Evolutionary conservation across 2,797 vertebrate genomes (phyloP).

Genomic region (Gymnopithys bicolor): DNA sequence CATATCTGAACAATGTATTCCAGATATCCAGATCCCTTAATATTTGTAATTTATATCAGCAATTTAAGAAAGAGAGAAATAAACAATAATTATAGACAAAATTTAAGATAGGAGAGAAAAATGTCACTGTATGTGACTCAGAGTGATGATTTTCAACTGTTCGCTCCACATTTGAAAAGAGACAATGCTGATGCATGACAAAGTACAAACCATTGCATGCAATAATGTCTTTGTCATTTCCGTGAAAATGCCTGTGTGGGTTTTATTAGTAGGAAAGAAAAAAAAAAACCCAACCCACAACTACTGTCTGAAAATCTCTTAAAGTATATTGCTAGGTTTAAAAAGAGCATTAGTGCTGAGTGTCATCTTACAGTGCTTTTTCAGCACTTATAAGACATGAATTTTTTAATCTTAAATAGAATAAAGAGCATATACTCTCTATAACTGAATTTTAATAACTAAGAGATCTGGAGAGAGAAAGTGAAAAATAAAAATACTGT

Average conservation of each 20-base stretch:
- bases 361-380: not conserved
- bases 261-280: not conserved
- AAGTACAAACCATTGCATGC: slow-evolving; percentile 52
- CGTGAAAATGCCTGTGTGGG: slow-evolving; percentile 51
- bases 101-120: slow-evolving; percentile 50
- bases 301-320: not conserved
- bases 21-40: not conserved
- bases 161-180: slow-evolving; percentile 58
- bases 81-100: not conserved
- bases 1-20: not conserved
- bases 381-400: not conserved
- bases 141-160: slow-evolving; percentile 65
- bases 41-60: not conserved
- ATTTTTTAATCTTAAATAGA: not conserved
- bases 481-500: not conserved
- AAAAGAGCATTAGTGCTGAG: not conserved
- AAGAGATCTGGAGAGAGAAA: not conserved
- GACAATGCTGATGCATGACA: slow-evolving; percentile 42
- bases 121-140: slow-evolving; percentile 71
- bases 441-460: not conserved
- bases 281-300: too few species aligned
- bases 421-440: not conserved
- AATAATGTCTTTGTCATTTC: slow-evolving; percentile 50
- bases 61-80: not conserved
- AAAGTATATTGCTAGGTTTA: not conserved